These are phyloP conservation scores for Axinella damicornis DNA, from an alignment of 37 sponge, comb jelly and placozoan species.

Conservation along the genomic window DNA sequence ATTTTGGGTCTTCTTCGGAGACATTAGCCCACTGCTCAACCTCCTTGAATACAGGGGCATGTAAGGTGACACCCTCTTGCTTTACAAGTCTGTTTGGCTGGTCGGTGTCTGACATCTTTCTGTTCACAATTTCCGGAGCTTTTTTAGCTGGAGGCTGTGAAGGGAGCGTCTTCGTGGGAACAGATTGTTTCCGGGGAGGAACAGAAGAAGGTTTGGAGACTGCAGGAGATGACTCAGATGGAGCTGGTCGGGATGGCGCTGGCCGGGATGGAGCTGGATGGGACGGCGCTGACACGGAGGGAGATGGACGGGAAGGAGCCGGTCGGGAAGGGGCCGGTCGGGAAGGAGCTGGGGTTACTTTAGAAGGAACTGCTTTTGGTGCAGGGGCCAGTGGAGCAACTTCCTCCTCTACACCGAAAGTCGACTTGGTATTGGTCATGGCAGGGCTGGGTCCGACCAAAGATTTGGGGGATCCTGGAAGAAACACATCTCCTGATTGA, in stretches of 20 bases:
- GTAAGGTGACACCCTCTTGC: slow-evolving; percentile 40
- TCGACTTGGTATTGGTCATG: slow-evolving; percentile 4
- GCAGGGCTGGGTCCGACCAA: neutral
- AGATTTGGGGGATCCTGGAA: neutral
- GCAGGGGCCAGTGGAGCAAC: neutral
- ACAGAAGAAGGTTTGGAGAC: neutral
- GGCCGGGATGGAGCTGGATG: too few relatives aligned
- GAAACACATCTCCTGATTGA: neutral
- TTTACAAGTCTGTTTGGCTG: slow-evolving; percentile 22
- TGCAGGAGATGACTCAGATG: neutral
- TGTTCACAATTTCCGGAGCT: slow-evolving; percentile 39
- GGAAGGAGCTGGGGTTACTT: too few relatives aligned
- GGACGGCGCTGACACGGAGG: neutral
- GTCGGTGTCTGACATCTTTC: neutral
- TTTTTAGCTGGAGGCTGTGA: too few relatives aligned
- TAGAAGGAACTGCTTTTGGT: neutral
- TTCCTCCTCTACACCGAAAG: neutral
- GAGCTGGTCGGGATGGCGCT: neutral
- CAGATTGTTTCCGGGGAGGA: too few relatives aligned
- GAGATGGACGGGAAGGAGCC: neutral
- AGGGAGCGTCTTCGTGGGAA: too few relatives aligned
- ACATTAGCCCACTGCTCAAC: slow-evolving; percentile 73
- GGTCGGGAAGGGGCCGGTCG: neutral
- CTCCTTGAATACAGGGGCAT: slow-evolving; percentile 63
- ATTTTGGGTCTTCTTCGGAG: slow-evolving; percentile 63